Base-by-base conservation (phyloP, 2,888 invertebrate species). In the Drosophila macrospina region DNA sequence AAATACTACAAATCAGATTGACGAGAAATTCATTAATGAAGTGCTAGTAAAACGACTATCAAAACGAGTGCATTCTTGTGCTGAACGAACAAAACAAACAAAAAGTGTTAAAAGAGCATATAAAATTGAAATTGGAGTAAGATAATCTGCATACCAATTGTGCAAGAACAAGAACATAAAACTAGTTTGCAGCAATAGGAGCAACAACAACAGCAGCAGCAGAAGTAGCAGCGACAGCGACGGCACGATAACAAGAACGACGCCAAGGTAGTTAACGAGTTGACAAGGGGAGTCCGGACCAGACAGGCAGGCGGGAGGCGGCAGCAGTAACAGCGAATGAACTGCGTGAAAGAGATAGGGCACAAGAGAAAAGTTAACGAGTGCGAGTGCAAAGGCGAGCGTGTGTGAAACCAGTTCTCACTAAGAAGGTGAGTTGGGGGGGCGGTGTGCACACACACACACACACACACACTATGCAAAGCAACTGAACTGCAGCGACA, bases 261-360 rank as follows among this genome's bases (percentile, higher is more conserved):
- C 84, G 74, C 84, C 78, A 80, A 80, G 80, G 80, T 83, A 80
- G 84, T 80, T 84, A 81, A 81, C 84, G 72, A 80, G 80, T 69
- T 84, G 78, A 80, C 80, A 80, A 72, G 77, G 64, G 70, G 69
- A 67, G 63, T 52, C 39, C 44, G 50, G 41, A 45, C 39, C 74
- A 64, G 67, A 47, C 59, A 57, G 60, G 32, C 74, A 39, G 42
- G 45, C 44, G 61, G 47, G 24, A 1, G 51, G 42, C 41, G 45
- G 28, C 32, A n/a, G 37, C 13, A 54, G 37, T 28, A 13, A 50
- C 41, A 51, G 42, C 20, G 37, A 50, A 50, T 30, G 8, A 42
- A 37, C 42, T 55, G 69, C 37, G 55, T 39, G 30, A 61, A 56
- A 62, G 68, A 78, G 71, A 74, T 42, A 52, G 60, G 24, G 5